These are phyloP conservation scores for Morbakka virulenta DNA, from an alignment of 30 jellyfish, hydroid and myxozoan genomes.

Conservation along the genomic window DNA sequence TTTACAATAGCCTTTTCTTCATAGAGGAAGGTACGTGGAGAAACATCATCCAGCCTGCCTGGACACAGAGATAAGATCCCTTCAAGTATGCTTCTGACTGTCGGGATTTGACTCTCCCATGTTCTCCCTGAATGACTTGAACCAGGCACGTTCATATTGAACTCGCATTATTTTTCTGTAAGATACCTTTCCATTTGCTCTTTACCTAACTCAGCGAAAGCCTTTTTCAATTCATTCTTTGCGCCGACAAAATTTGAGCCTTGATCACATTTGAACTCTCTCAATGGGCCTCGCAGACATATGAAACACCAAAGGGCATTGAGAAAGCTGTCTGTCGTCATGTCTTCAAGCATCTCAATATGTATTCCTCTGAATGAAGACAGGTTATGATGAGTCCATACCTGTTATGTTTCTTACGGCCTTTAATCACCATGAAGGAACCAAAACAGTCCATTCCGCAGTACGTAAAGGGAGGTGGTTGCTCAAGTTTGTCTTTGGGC, in stretches of 20 bases:
- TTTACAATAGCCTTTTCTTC: too few relatives aligned
- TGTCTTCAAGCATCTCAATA: neutral
- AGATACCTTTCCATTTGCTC: neutral
- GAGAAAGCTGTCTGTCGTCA: slow-evolving; percentile 9
- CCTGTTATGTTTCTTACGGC: slow-evolving; percentile 31
- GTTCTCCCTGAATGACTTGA: slow-evolving; percentile 40
- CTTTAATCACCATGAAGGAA: slow-evolving; percentile 24
- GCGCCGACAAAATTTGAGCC: slow-evolving; percentile 24
- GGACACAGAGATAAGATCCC: too few relatives aligned
- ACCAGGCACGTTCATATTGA: slow-evolving; percentile 7
- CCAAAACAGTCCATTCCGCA: slow-evolving; percentile 49
- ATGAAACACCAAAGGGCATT: neutral
- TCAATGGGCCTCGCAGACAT: neutral
- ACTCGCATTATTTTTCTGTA: neutral
- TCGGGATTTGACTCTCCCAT: slow-evolving; percentile 38
- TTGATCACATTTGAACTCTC: neutral
- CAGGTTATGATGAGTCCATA: slow-evolving; percentile 40
- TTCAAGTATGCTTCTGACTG: slow-evolving; percentile 1
- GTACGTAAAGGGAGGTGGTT: slow-evolving; percentile 41
- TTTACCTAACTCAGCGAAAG: neutral
- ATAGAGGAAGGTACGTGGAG: too few relatives aligned
- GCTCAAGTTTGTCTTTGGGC: slow-evolving; percentile 21
- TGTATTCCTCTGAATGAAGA: neutral
- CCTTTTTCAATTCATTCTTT: neutral
- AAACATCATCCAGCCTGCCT: too few relatives aligned